A percentile compares a stretch with the other conserved stretches of the same genome.
Conservation (phyloP, 2,113 vertebrate species). For the Pyrgilauda ruficollis region DNA sequence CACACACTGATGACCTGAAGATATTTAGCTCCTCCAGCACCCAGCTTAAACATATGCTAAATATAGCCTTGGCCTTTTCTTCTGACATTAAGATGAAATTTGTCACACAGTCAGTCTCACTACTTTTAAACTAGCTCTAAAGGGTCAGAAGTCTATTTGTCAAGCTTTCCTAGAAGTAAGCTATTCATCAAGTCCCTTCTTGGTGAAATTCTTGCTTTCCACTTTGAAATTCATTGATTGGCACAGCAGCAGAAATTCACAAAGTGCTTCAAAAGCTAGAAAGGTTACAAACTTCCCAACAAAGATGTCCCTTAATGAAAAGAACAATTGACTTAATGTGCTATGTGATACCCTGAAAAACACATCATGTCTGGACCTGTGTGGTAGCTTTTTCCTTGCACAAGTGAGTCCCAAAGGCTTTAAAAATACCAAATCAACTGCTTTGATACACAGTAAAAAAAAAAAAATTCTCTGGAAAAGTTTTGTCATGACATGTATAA, state of each 20-base stretch:
- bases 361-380: background rate
- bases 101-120: background rate
- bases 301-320: background rate
- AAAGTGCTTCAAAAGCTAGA: background rate
- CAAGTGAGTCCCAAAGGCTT: background rate
- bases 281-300: background rate
- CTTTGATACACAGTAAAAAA: background rate
- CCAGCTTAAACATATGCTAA: constrained; percentile 50
- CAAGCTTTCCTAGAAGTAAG: background rate
- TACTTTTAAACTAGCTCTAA: background rate
- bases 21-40: constrained; percentile 34
- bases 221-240: background rate
- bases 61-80: constrained; percentile 67
- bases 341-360: background rate
- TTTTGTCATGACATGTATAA: background rate
- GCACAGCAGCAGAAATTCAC: background rate
- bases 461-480: background rate
- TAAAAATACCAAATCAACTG: background rate
- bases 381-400: background rate
- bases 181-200: background rate
- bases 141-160: background rate
- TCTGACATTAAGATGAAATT: constrained; percentile 61
- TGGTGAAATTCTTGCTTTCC: background rate
- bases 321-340: background rate
- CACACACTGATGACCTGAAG: constrained; percentile 27